These are phyloP conservation scores for Harmothoe impar DNA, from an alignment of 2,888 invertebrate species.

Conservation along the genomic window DNA sequence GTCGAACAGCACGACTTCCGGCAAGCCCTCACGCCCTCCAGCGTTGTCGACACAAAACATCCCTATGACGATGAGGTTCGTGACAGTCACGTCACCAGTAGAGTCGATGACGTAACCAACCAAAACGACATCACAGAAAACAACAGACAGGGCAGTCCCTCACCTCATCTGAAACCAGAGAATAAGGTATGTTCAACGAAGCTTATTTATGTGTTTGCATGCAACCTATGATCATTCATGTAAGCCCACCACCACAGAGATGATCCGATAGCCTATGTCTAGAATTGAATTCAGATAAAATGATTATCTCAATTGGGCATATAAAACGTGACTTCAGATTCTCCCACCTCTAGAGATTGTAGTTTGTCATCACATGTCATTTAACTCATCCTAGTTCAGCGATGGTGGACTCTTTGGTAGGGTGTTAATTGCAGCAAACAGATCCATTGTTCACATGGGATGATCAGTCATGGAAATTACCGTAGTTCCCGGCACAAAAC, in stretches of 20 bases:
- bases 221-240: too few relatives aligned
- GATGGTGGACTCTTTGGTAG: background rate
- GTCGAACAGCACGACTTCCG: background rate
- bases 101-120: background rate
- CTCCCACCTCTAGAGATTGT: too few relatives aligned
- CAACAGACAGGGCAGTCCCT: background rate
- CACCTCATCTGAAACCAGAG: background rate
- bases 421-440: conserved; percentile 43
- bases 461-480: conserved; percentile 34
- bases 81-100: background rate
- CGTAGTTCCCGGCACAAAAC: conserved; percentile 18
- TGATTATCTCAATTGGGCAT: background rate
- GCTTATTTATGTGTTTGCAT: background rate
- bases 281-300: background rate
- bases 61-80: conserved; percentile 15
- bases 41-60: background rate
- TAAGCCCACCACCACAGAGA: too few relatives aligned
- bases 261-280: too few relatives aligned
- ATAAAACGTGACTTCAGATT: too few relatives aligned
- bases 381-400: background rate
- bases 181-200: background rate
- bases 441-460: conserved; percentile 13
- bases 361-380: too few relatives aligned
- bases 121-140: background rate
- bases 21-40: background rate